phyloP scores from a whole-genome alignment of 2,797 vertebrate genomes.

The Pseudochaenichthys georgianus region DNA sequence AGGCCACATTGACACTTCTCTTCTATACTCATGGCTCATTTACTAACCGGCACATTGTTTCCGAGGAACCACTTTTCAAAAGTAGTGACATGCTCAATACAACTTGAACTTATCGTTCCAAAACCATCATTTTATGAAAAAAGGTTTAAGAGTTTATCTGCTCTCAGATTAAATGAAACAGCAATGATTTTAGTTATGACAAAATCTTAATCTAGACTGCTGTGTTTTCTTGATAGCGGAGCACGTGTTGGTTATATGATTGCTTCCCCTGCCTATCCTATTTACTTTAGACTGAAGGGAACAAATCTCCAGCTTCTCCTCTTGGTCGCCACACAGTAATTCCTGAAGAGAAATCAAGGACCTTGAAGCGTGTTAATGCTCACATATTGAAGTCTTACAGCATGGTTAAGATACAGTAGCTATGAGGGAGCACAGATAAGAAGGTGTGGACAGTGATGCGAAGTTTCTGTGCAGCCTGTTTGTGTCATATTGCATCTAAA shows the following conservation, averaged over 20 bases:
- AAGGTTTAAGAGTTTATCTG: conserved; percentile 78
- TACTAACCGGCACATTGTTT: conserved; percentile 65
- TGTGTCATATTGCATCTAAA: conserved; percentile 79
- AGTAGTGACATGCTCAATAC: conserved; percentile 56
- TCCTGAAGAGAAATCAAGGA: conserved; percentile 85
- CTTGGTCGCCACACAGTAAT: conserved; percentile 81
- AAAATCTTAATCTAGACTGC: conserved; percentile 85
- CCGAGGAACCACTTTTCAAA: conserved; percentile 56
- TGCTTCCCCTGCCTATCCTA: conserved; percentile 82
- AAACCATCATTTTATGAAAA: conserved; percentile 66
- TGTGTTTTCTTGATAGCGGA: conserved; percentile 86
- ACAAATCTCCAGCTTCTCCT: conserved; percentile 84
- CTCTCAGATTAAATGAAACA: conserved; percentile 81
- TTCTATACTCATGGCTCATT: conserved; percentile 59
- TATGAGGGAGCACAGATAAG: conserved; percentile 83
- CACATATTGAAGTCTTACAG: conserved; percentile 87
- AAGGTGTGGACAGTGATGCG: conserved; percentile 77
- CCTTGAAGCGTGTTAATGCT: conserved; percentile 88
- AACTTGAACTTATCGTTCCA: conserved; percentile 66
- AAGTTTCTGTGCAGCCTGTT: conserved; percentile 79
- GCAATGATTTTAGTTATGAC: conserved; percentile 81
- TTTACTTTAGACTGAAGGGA: conserved; percentile 86
- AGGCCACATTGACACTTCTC: conserved; percentile 46
- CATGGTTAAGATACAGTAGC: conserved; percentile 85
- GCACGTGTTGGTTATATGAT: conserved; percentile 82